Base-by-base conservation (phyloP, 2,797 vertebrate species). In the Selene dorsalis region DNA sequence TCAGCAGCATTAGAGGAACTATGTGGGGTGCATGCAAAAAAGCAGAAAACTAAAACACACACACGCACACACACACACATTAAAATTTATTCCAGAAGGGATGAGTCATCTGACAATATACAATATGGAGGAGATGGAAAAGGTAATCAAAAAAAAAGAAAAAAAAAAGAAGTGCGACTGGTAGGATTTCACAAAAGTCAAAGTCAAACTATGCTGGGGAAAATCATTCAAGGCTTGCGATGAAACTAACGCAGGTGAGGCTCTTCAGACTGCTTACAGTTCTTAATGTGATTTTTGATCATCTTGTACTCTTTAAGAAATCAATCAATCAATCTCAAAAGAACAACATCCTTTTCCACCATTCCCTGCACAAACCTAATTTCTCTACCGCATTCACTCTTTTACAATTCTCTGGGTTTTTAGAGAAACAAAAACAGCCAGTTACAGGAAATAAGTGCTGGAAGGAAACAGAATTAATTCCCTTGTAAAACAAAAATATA, bases 111-210 rank as follows among this genome's bases (percentile, higher is more conserved):
- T 4, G 28, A 73, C 26, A 48, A 69, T 63, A 61, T 45, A 32
- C 67, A 68, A 45, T 24, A 17, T 65, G 24, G 47, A 67, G 0
- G 3, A 61, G 30, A 58, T 57, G 47, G 73, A 56, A 24, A 47
- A 69, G 30, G 39, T 73, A 72, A 71, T 79, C 45, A 70, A 80
- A 78, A 73, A 68, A n/a, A n/a, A n/a, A n/a, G n/a, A 78, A 70
- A 80, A 78, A 73, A 68, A 78, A 68, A 80, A 80, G 45, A 43
- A 10, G 6, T 72, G 70, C 71, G 47, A 75, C 26, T 67, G 35
- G 28, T 13, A 38, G 39, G 5, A 26, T 74, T 73, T 47, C 26
- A 32, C 39, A n/a, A n/a, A n/a, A n/a, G n/a, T n/a, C 48, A 75
- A 76, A 39, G 16, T 32, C 47, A 69, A 72, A 63, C 7, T 57